Base-by-base conservation (phyloP, 2,113 vertebrate genomes). In the Alligator sinensis region DNA sequence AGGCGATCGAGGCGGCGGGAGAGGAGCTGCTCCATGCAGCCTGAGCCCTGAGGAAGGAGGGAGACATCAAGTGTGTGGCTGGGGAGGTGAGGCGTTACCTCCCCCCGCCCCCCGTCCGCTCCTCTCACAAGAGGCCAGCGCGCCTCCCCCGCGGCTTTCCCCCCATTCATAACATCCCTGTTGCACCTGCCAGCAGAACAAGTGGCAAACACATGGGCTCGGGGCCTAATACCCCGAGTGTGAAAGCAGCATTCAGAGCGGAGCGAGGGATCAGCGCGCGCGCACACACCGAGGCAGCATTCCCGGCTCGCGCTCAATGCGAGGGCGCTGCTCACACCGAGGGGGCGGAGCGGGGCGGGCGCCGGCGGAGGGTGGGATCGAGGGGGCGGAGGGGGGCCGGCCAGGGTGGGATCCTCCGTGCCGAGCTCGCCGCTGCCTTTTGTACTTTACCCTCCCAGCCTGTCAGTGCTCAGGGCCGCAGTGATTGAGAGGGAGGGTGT, bases 201-300 rank as follows among this genome's bases (percentile, higher is more conserved):
- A 77, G 80, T 1, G 14, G 59, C 54, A 16, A 27, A 9, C 24
- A 28, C 83, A 9, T 14, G 25, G 10, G 3, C 38, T 12, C 27
- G 60, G 22, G n/a, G 47, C 10, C 75, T 5, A 9, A 16, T 18
- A 27, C 10, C 4, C 58, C 1, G 17, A 25, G 85, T 25, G 64
- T 57, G 3, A 30, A 28, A 80, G 57, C 3, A 11, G 70, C 47
- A 47, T 47, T 47, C 18, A 16, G 38, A 22, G 10, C 61, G 63
- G 77, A 89, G 89, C 92, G 55, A 94, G 88, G 72, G 93, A 82
- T 87, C 83, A 27, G 70, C 68, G 63, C 88, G 95, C 84, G 79
- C 82, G 78, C 80, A 85, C 17, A 17, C 77, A 4, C 27, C 27
- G 68, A 24, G 24, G 59, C 58, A 4, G 21, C 89, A 61, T 58